These are phyloP conservation scores for Bombyx mori DNA, from an alignment of 1,140 invertebrate genomes.

Conservation along the genomic window ASM3026992v2 NC_085125.1:7389501-7390000, in stretches of 20 bases:
- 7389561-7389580: constrained; percentile 56
- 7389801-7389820: constrained; percentile 48
- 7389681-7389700: constrained; percentile 37
- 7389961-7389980: no score
- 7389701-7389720: constrained; percentile 11
- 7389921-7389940: no score
- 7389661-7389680: constrained; percentile 53
- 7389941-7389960: no score
- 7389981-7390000: no score
- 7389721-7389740: constrained; percentile 18
- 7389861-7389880: constrained; percentile 69
- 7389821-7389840: constrained; percentile 56
- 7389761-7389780: constrained; percentile 53
- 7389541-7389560: constrained; percentile 65
- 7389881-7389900: constrained; percentile 37
- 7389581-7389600: constrained; percentile 51
- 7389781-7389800: constrained; percentile 65
- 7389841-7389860: constrained; percentile 63
- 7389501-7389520: constrained; percentile 72
- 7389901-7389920: background rate
- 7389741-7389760: constrained; percentile 24
- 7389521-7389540: constrained; percentile 71
- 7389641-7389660: constrained; percentile 41
- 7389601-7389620: constrained; percentile 57
- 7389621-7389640: constrained; percentile 44